These are phyloP conservation scores for Caloenas nicobarica DNA, from an alignment of 2,113 vertebrate genomes.

Conservation along the genomic window DNA sequence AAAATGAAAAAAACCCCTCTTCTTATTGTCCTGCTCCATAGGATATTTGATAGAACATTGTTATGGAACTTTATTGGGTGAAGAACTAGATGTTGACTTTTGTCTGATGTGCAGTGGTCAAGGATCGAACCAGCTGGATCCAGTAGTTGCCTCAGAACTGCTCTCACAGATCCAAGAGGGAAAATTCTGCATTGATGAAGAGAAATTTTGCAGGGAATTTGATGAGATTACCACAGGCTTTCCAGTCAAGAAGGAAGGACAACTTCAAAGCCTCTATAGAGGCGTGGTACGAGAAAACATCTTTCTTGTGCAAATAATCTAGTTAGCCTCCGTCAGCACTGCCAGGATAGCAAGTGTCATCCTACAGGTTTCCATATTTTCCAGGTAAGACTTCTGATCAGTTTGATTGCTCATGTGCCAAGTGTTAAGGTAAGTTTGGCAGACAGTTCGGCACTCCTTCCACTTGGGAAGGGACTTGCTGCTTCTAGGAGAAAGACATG, in stretches of 20 bases:
- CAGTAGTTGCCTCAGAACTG: constrained; percentile 65
- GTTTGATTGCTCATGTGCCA: no score
- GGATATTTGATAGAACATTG: not conserved
- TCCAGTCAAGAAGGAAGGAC: constrained; percentile 82
- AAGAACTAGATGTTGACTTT: not conserved
- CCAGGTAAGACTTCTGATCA: no score
- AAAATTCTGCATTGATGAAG: constrained; percentile 94
- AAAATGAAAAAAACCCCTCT: not conserved
- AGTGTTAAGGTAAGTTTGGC: no score
- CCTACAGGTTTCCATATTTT: no score
- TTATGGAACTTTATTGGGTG: not conserved
- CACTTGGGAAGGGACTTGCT: no score
- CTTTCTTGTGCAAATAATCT: no score
- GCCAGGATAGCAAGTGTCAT: no score
- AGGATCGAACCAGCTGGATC: constrained; percentile 83
- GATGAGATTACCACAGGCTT: constrained; percentile 90
- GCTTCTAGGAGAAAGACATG: no score
- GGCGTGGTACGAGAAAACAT: constrained; percentile 68
- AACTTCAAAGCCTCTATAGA: constrained; percentile 89
- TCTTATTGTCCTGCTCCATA: not conserved
- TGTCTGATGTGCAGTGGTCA: constrained; percentile 74
- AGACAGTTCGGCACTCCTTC: no score
- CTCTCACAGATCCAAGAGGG: constrained; percentile 82
- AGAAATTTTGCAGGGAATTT: constrained; percentile 88
- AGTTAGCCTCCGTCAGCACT: no score